Evolutionary conservation across 2,888 invertebrate species (phyloP).

Genomic region (Alcis repandata): DNA sequence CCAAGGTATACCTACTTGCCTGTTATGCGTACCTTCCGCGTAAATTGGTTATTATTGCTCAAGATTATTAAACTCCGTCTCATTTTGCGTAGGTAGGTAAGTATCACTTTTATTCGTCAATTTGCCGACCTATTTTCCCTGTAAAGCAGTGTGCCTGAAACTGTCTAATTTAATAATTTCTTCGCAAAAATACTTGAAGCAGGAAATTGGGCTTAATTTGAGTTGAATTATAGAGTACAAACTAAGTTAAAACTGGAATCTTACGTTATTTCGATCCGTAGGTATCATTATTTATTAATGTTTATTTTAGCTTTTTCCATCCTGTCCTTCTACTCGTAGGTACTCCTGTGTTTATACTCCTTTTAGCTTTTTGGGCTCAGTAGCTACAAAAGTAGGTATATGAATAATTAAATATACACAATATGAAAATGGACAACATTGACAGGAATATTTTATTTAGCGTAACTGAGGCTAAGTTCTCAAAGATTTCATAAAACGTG

Average conservation of each 20-base stretch:
- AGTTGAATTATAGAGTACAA: not conserved
- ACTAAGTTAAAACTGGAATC: too few species aligned
- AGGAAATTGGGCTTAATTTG: not conserved
- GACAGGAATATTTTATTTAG: too few species aligned
- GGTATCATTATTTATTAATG: too few species aligned
- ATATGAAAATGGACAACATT: too few species aligned
- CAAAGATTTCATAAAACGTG: conserved; percentile 56
- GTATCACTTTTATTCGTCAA: not conserved
- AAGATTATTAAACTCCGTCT: conserved; percentile 6
- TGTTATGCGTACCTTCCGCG: not conserved
- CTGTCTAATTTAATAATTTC: conserved; percentile 8
- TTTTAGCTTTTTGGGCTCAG: too few species aligned
- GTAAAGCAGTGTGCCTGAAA: conserved; percentile 1
- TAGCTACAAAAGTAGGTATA: too few species aligned
- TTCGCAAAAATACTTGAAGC: not conserved
- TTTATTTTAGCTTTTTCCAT: too few species aligned
- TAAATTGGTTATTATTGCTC: conserved; percentile 9
- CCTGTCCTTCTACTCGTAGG: too few species aligned
- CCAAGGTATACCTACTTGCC: too few species aligned
- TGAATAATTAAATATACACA: too few species aligned
- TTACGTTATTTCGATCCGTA: too few species aligned
- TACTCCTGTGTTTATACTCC: too few species aligned
- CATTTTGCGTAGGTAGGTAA: conserved; percentile 1
- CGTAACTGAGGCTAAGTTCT: conserved; percentile 27
- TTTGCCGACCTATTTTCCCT: not conserved